phyloP scores from a whole-genome alignment of 2,797 vertebrate species.

The Anabacerthia variegaticeps region DNA sequence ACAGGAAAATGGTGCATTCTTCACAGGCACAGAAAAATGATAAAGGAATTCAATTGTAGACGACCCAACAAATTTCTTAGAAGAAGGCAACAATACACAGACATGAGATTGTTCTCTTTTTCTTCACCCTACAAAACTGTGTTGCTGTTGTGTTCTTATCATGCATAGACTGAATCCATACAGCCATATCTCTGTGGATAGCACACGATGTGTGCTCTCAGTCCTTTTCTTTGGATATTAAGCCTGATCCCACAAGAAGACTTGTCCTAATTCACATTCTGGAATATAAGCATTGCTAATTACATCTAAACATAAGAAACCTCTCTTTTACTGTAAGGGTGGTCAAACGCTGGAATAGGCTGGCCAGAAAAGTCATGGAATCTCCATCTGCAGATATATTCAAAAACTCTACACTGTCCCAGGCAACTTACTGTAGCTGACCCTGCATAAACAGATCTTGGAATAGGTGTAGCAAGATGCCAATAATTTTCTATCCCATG shows the following conservation, averaged over 20 bases:
- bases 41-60: background rate
- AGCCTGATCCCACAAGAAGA: background rate
- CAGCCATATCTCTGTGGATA: background rate
- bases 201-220: background rate
- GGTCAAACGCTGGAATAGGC: background rate
- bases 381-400: background rate
- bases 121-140: background rate
- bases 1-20: background rate
- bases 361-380: background rate
- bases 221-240: background rate
- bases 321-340: background rate
- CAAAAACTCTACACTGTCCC: background rate
- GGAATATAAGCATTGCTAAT: background rate
- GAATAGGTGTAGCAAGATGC: background rate
- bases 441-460: background rate
- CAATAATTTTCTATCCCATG: slow-evolving; percentile 6
- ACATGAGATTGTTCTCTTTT: background rate
- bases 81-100: background rate
- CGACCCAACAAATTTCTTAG: background rate
- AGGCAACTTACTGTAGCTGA: background rate
- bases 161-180: background rate
- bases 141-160: background rate
- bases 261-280: background rate
- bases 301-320: background rate
- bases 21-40: background rate